phyloP scores from a whole-genome alignment of 2,888 invertebrate species.

The Eristalis arbustorum region DNA sequence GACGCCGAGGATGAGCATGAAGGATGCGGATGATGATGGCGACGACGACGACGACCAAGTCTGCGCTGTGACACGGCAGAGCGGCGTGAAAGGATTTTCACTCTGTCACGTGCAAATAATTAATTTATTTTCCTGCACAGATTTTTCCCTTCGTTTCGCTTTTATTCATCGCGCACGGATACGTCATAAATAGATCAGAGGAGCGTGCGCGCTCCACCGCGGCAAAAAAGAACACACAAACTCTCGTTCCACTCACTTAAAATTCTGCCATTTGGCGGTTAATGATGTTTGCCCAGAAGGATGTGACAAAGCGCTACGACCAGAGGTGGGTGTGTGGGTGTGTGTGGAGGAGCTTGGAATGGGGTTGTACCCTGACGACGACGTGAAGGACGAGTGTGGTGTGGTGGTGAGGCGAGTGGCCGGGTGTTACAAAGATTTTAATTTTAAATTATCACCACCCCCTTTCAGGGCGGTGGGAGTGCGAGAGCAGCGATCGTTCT shows the following conservation, averaged over 20 bases:
- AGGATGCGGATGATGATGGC: too few relatives aligned
- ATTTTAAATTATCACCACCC: constrained; percentile 32
- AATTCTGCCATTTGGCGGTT: constrained; percentile 40
- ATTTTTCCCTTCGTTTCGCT: background rate
- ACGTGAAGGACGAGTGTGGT: too few relatives aligned
- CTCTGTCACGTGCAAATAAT: constrained; percentile 53
- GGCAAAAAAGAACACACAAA: background rate
- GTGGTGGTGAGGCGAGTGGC: too few relatives aligned
- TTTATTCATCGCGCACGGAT: background rate
- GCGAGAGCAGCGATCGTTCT: background rate
- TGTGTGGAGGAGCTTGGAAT: background rate
- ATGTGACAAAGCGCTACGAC: constrained; percentile 7
- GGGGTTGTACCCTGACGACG: background rate
- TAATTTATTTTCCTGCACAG: constrained; percentile 36
- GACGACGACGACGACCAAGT: constrained; percentile 1
- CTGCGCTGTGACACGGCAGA: background rate
- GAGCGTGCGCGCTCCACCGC: background rate
- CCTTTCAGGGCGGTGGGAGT: background rate
- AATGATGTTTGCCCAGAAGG: constrained; percentile 44
- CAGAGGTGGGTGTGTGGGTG: background rate
- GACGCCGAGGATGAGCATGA: too few relatives aligned
- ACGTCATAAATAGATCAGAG: constrained; percentile 1
- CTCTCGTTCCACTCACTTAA: constrained; percentile 11
- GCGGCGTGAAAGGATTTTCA: constrained; percentile 43
- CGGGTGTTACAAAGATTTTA: constrained; percentile 19